Evolutionary conservation across 2,888 invertebrate genomes (phyloP).

Genomic region (Amblyjoppa fuscipennis): DNA sequence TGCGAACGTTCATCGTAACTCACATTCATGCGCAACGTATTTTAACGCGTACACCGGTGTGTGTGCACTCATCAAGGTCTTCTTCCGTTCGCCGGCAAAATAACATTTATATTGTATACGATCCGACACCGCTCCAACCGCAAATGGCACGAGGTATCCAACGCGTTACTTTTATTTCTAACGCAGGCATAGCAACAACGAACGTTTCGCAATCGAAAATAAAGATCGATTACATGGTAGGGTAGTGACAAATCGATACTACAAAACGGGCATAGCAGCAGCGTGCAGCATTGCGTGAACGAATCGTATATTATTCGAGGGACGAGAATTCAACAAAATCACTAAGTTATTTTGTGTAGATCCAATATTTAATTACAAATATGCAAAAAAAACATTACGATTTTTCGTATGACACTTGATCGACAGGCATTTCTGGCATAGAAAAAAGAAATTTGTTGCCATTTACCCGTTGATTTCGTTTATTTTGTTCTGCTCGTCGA

Average conservation of each 20-base stretch:
- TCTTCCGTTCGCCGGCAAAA: constrained; percentile 9
- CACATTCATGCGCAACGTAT: neutral
- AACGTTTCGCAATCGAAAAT: constrained; percentile 33
- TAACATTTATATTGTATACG: constrained; percentile 26
- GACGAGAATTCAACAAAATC: neutral
- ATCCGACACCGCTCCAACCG: constrained; percentile 37
- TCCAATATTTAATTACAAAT: too few species aligned
- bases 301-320: neutral
- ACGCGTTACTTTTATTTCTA: constrained; percentile 29
- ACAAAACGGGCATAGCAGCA: neutral
- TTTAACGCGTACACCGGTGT: neutral
- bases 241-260: constrained; percentile 44
- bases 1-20: neutral
- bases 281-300: neutral
- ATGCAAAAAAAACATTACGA: too few species aligned
- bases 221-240: constrained; percentile 50
- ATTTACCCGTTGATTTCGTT: too few species aligned
- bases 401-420: constrained; percentile 86
- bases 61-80: constrained; percentile 42
- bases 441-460: neutral
- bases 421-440: constrained; percentile 87
- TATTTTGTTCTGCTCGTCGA: too few species aligned
- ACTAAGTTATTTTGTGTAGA: neutral
- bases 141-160: constrained; percentile 42
- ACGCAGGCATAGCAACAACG: constrained; percentile 36